Evolutionary conservation across 2,797 vertebrate species (phyloP).

Genomic region (Tiaroga cobitis): DNA sequence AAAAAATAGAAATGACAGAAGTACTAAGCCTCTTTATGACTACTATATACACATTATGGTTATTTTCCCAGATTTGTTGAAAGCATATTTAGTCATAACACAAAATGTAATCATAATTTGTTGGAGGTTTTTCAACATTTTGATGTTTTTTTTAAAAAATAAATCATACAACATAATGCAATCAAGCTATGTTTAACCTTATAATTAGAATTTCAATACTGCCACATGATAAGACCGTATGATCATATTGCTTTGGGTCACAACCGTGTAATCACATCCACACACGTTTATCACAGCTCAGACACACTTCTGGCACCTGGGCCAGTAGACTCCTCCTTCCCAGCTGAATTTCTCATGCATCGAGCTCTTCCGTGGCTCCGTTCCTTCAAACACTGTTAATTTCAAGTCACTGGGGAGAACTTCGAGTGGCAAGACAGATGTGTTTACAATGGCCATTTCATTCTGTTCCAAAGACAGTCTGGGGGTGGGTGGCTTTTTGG

Average conservation of each 20-base stretch:
- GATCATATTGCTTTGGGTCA: background rate
- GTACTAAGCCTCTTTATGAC: background rate
- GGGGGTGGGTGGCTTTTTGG: constrained; percentile 40
- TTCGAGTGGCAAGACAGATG: constrained; percentile 57
- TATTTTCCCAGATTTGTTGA: background rate
- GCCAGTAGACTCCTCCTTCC: constrained; percentile 3
- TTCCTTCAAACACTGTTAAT: constrained; percentile 26
- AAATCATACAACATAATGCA: background rate
- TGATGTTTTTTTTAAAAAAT: background rate
- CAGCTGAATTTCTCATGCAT: constrained; percentile 30
- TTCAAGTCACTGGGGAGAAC: constrained; percentile 34
- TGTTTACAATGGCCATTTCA: constrained; percentile 56
- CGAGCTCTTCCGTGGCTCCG: background rate
- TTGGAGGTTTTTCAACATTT: background rate
- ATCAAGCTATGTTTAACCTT: background rate
- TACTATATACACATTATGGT: constrained; percentile 1
- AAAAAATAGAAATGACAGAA: background rate
- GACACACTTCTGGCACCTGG: constrained; percentile 28
- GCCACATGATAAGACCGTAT: background rate
- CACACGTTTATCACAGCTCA: constrained; percentile 14
- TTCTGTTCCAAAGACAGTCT: constrained; percentile 26
- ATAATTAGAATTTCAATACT: background rate
- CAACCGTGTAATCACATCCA: background rate
- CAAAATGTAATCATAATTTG: background rate
- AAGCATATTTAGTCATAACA: background rate